A percentile compares a stretch with the other conserved stretches of the same genome.
Conservation (phyloP, 2,113 vertebrate species). For the human region DNA sequence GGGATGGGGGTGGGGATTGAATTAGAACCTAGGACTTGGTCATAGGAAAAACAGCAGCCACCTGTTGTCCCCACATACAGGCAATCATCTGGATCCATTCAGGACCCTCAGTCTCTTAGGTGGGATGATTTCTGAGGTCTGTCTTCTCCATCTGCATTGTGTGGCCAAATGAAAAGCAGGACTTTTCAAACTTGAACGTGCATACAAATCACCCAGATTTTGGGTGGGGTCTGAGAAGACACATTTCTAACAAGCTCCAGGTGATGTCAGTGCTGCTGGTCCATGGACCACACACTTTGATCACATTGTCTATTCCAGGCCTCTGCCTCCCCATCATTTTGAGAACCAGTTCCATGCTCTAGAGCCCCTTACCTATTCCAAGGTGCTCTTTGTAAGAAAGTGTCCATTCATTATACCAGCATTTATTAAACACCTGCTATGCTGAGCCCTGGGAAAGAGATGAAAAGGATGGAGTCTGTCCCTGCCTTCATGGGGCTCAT, state of each 20-base stretch:
- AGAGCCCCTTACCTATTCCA: not conserved
- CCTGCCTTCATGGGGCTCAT: not conserved
- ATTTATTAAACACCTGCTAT: not conserved
- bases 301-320: not conserved
- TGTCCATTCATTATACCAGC: not conserved
- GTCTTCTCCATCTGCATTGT: not conserved
- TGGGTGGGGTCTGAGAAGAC: not conserved
- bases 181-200: not conserved
- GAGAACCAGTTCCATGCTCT: not conserved
- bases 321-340: not conserved
- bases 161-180: not conserved
- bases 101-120: not conserved
- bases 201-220: not conserved
- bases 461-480: not conserved
- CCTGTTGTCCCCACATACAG: not conserved
- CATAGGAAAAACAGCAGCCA: not conserved
- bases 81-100: not conserved
- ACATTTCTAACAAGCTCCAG: not conserved
- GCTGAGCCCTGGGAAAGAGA: not conserved
- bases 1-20: not conserved
- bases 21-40: not conserved
- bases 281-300: not conserved
- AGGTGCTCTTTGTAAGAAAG: not conserved
- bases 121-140: not conserved
- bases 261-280: not conserved